Conservation (phyloP, 2,113 vertebrate genomes). For the Lepidothrix coronata region DNA sequence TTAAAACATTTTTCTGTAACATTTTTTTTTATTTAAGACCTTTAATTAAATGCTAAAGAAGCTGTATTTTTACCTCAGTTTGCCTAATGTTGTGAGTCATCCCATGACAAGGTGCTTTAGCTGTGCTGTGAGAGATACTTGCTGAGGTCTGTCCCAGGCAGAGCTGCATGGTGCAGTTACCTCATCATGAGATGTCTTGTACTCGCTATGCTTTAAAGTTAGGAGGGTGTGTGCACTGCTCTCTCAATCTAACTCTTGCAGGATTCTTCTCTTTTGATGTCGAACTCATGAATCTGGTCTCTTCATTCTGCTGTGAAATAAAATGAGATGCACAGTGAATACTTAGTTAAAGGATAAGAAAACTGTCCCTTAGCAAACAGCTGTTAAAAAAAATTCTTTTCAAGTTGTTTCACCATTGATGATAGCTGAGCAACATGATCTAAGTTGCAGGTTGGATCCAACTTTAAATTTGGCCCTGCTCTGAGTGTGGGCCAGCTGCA, state of each 20-base stretch:
- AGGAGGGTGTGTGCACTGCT: background rate
- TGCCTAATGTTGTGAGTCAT: background rate
- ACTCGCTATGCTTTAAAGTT: background rate
- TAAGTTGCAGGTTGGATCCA: background rate
- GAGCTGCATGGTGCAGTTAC: background rate
- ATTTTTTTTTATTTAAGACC: background rate
- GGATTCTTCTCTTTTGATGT: background rate
- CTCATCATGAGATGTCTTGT: background rate
- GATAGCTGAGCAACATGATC: background rate
- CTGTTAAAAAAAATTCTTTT: background rate
- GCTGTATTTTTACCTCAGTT: background rate
- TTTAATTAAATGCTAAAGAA: constrained; percentile 14
- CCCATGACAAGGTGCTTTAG: background rate
- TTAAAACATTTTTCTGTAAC: background rate
- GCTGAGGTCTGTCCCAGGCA: background rate
- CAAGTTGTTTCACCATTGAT: background rate
- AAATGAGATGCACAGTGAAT: background rate
- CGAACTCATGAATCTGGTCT: background rate
- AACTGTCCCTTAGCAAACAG: background rate
- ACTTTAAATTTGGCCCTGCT: background rate
- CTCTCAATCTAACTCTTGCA: background rate
- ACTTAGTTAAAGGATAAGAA: background rate
- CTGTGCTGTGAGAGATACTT: background rate
- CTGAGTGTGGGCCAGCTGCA: background rate
- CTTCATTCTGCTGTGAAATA: background rate